Percentiles rank a stretch among this genome's conserved stretches.
Conservation (phyloP, 2,888 invertebrate genomes). For the Falcaria lacertinaria region DNA sequence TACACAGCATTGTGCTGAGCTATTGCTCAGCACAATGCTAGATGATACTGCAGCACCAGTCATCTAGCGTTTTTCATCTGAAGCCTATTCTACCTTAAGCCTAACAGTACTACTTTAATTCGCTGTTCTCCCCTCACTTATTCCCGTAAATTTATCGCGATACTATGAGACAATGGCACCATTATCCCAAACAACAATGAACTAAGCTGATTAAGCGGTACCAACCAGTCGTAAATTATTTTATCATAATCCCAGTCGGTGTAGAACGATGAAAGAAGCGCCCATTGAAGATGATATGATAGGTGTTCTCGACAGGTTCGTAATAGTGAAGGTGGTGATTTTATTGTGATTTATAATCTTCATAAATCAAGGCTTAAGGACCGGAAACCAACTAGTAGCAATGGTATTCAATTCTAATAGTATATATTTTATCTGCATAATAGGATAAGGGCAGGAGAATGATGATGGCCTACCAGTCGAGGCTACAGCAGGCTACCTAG, state of each 20-base stretch:
- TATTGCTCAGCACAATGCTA: too few species aligned
- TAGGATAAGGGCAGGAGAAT: too few species aligned
- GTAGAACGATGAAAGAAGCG: constrained; percentile 17
- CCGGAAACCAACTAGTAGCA: too few species aligned
- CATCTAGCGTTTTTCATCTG: too few species aligned
- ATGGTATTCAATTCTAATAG: too few species aligned
- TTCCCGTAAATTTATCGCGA: constrained; percentile 48
- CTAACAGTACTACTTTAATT: background rate
- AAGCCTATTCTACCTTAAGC: too few species aligned
- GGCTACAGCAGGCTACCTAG: too few species aligned
- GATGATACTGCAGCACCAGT: too few species aligned
- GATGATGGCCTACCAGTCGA: too few species aligned
- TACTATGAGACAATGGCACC: constrained; percentile 63
- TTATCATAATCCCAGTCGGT: constrained; percentile 30
- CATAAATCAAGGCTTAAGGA: background rate
- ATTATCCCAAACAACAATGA: constrained; percentile 65
- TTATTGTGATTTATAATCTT: background rate
- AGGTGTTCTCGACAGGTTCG: background rate
- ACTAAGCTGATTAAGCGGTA: constrained; percentile 67
- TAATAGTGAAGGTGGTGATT: background rate
- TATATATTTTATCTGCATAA: too few species aligned
- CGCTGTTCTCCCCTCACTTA: constrained; percentile 15
- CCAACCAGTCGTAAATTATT: constrained; percentile 60
- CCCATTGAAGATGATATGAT: background rate
- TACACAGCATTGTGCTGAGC: too few species aligned